Conservation (phyloP, 2,888 invertebrate species). For the Agrochola macilenta region DNA sequence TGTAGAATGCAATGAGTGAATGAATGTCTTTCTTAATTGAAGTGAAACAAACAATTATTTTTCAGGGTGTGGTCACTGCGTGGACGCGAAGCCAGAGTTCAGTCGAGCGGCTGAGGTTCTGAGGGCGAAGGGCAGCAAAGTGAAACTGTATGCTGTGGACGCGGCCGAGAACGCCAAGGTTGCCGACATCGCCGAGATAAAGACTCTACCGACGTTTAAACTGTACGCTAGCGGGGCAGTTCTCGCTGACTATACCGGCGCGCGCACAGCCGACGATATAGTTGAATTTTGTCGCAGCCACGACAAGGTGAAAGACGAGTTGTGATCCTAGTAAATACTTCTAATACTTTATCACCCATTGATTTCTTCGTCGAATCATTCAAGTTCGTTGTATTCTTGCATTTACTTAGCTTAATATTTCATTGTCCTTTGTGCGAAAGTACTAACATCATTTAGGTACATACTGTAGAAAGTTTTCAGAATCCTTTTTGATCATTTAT, state of each 20-base stretch:
- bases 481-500: conserved; percentile 5
- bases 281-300: conserved; percentile 84
- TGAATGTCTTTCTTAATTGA: not conserved
- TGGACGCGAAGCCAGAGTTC: conserved; percentile 92
- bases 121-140: conserved; percentile 78
- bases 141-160: conserved; percentile 91
- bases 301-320: conserved; percentile 82
- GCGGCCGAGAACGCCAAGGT: conserved; percentile 91
- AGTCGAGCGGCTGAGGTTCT: conserved; percentile 89
- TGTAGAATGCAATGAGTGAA: too few relatives aligned
- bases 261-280: conserved; percentile 90
- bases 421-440: conserved; percentile 13
- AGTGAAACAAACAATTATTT: conserved; percentile 7
- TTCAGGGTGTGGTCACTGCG: conserved; percentile 94
- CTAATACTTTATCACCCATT: conserved; percentile 15
- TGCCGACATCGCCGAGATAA: conserved; percentile 91
- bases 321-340: conserved; percentile 76
- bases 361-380: conserved; percentile 19
- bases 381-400: conserved; percentile 34
- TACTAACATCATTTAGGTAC: not conserved
- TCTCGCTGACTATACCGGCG: conserved; percentile 90
- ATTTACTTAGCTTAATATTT: conserved; percentile 45
- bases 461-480: conserved; percentile 6
- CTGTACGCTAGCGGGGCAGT: conserved; percentile 89
- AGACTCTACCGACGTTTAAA: conserved; percentile 93